Percentiles rank a stretch among this genome's conserved stretches.
Conservation (phyloP, 2,113 vertebrate genomes). For the Perca schrenkii region DNA sequence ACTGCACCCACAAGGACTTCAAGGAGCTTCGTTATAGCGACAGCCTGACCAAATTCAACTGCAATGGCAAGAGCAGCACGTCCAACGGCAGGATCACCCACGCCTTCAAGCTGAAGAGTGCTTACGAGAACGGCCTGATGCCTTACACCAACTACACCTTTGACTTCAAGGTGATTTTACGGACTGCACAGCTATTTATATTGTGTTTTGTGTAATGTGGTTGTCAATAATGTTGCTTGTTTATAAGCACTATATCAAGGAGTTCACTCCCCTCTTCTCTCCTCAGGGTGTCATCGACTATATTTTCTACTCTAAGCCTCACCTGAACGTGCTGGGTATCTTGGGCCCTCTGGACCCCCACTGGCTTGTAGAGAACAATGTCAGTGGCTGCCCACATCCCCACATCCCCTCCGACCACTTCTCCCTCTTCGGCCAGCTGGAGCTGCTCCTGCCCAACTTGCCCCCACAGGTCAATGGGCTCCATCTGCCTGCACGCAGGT, state of each 20-base stretch:
- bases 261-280: conserved; percentile 35
- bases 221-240: neutral
- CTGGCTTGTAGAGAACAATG: conserved; percentile 97
- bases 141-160: conserved; percentile 99
- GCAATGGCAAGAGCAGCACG: conserved; percentile 94
- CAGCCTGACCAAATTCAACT: conserved; percentile 98
- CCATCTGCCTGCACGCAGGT: conserved; percentile 97
- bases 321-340: conserved; percentile 96
- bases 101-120: conserved; percentile 98
- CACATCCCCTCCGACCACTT: conserved; percentile 99
- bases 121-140: conserved; percentile 98
- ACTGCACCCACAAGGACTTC: conserved; percentile 99
- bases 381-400: conserved; percentile 96
- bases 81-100: conserved; percentile 96
- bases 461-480: conserved; percentile 94
- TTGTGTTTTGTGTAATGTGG: neutral
- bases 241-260: neutral
- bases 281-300: conserved; percentile 98
- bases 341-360: conserved; percentile 96
- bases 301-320: conserved; percentile 99
- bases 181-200: fast-evolving
- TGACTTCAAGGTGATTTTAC: conserved; percentile 92
- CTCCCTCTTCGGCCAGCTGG: conserved; percentile 98
- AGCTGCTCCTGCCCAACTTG: conserved; percentile 95
- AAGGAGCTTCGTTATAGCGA: conserved; percentile 98